These are phyloP conservation scores for Ptilodon capucinus DNA, from an alignment of 2,888 invertebrate species.

Conservation along the genomic window DNA sequence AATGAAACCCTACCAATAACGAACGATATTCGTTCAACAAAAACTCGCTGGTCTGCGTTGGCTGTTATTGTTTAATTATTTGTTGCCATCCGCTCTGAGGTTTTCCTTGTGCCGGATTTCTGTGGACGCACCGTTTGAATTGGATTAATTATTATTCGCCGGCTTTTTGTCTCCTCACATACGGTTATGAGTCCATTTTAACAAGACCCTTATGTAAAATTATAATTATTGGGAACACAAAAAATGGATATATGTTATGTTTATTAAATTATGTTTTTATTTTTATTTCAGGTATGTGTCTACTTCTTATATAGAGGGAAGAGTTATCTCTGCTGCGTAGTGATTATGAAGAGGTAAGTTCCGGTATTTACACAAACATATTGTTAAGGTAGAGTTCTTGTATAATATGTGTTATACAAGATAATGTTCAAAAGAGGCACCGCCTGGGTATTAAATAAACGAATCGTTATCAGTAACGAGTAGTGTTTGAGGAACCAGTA, in stretches of 20 bases:
- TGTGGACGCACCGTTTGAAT: constrained; percentile 9
- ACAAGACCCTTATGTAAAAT: neutral
- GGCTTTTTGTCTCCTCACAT: neutral
- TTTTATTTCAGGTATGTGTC: neutral
- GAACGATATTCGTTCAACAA: neutral
- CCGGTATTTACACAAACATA: too few relatives aligned
- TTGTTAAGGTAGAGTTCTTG: too few relatives aligned
- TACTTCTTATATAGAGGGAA: neutral
- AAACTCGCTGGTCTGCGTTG: neutral
- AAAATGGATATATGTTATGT: neutral
- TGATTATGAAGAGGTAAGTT: too few relatives aligned
- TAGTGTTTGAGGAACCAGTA: too few relatives aligned
- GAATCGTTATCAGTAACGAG: too few relatives aligned
- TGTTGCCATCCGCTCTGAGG: constrained; percentile 15
- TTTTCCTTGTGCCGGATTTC: constrained; percentile 16
- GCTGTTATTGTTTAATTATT: constrained; percentile 36
- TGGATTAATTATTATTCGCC: constrained; percentile 36
- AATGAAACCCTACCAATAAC: neutral
- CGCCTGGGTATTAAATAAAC: too few relatives aligned
- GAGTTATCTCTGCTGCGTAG: too few relatives aligned
- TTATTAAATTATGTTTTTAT: neutral
- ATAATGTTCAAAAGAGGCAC: too few relatives aligned
- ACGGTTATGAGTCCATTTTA: neutral
- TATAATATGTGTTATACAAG: too few relatives aligned
- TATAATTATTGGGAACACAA: neutral